Conservation (phyloP, 2,888 invertebrate genomes). For the Notodonta dromedarius region DNA sequence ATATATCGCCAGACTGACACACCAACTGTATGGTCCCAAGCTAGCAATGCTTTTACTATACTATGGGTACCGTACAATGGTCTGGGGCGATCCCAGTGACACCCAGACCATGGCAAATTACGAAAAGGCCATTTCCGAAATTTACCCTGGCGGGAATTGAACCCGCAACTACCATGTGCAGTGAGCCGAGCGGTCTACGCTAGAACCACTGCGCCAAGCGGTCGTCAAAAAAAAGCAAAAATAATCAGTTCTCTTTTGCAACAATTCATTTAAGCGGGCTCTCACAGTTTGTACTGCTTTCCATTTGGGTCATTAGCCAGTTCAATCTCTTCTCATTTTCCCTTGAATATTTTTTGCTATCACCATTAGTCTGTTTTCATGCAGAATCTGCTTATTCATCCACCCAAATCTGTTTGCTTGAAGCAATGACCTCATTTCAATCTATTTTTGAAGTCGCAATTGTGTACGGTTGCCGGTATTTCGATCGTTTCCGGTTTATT, state of each 20-base stretch:
- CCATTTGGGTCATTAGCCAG: background rate
- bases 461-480: slow-evolving; percentile 21
- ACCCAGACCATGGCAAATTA: no score
- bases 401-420: slow-evolving; percentile 14
- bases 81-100: no score
- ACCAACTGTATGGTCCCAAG: no score
- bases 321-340: background rate
- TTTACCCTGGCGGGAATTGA: no score
- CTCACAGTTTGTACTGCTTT: background rate
- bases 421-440: slow-evolving; percentile 28
- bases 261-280: background rate
- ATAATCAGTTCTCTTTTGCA: background rate
- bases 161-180: no score
- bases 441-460: slow-evolving; percentile 23
- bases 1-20: no score
- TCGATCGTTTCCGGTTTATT: slow-evolving; percentile 19
- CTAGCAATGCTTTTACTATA: no score
- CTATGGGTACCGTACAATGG: no score
- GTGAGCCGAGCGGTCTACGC: no score
- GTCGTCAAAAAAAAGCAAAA: no score
- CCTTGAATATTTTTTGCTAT: slow-evolving; percentile 4
- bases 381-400: slow-evolving; percentile 17
- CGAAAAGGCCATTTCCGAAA: no score
- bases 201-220: no score
- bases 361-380: background rate